Evolutionary conservation across 1,140 invertebrate genomes (phyloP).

Genomic region (Panagrolaimus sp.): DNA sequence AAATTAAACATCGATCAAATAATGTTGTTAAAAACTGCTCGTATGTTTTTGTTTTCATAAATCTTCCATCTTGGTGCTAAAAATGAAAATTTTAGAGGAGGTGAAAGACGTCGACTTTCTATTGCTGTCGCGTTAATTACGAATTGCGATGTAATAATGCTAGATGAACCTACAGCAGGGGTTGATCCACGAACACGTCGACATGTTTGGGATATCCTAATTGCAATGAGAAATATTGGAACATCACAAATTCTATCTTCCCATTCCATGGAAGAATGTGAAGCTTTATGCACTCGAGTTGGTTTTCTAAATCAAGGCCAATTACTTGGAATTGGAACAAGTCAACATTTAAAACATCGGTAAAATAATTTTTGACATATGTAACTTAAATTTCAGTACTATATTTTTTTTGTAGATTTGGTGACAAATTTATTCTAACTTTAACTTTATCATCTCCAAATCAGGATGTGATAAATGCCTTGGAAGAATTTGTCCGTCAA

Average conservation of each 20-base stretch:
- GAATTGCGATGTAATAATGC: constrained; percentile 81
- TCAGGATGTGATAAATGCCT: too few relatives aligned
- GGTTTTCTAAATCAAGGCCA: constrained; percentile 80
- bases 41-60: not conserved
- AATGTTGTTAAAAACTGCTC: not conserved
- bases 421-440: not conserved
- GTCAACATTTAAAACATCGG: constrained; percentile 69
- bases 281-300: constrained; percentile 75
- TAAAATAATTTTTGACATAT: not conserved
- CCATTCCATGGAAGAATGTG: constrained; percentile 73
- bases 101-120: constrained; percentile 82
- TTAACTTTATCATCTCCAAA: too few relatives aligned
- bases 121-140: constrained; percentile 86
- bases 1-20: not conserved
- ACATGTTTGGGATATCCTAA: constrained; percentile 27
- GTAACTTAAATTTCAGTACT: not conserved
- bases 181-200: constrained; percentile 60
- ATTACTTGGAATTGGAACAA: constrained; percentile 69
- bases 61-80: not conserved
- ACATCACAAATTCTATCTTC: constrained; percentile 29
- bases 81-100: constrained; percentile 56
- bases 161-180: constrained; percentile 76
- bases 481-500: too few relatives aligned
- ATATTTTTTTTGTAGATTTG: not conserved
- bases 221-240: constrained; percentile 17